Conservation (phyloP, 2,888 invertebrate genomes). For the Lochmaea crataegi region DNA sequence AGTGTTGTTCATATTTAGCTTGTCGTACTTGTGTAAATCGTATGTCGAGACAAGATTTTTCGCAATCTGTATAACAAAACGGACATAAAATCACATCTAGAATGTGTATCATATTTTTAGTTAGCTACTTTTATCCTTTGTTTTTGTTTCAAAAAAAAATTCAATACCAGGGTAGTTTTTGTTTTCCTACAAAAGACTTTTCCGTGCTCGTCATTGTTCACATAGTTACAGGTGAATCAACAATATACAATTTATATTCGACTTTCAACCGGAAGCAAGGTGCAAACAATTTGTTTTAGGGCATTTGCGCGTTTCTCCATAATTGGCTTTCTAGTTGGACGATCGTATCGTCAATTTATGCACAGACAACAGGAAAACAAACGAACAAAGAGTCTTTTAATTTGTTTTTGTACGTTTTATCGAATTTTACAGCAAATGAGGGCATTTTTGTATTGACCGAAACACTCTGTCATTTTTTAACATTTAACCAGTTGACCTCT, state of each 20-base stretch:
- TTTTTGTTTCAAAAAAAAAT: too few relatives aligned
- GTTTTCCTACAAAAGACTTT: background rate
- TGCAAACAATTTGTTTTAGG: slow-evolving; percentile 39
- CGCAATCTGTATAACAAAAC: too few relatives aligned
- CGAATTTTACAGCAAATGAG: background rate
- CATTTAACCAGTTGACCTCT: too few relatives aligned
- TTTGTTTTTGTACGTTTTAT: background rate
- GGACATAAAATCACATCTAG: too few relatives aligned
- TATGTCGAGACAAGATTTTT: too few relatives aligned
- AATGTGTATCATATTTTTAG: too few relatives aligned
- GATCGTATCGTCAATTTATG: slow-evolving; percentile 21
- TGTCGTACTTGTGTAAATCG: too few relatives aligned
- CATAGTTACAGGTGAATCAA: slow-evolving; percentile 24
- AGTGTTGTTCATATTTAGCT: too few relatives aligned
- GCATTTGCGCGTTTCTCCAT: slow-evolving; percentile 23
- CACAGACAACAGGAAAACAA: slow-evolving; percentile 12
- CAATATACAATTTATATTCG: slow-evolving; percentile 20
- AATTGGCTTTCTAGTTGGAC: slow-evolving; percentile 23
- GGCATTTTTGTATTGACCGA: background rate
- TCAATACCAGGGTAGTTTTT: background rate
- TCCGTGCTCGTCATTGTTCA: background rate
- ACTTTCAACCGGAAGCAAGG: slow-evolving; percentile 42
- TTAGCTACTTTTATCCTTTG: too few relatives aligned
- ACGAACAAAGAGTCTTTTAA: slow-evolving; percentile 10
- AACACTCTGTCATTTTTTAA: background rate